phyloP scores from a whole-genome alignment of 2,113 vertebrate species.

The Girardinichthys multiradiatus region DNA sequence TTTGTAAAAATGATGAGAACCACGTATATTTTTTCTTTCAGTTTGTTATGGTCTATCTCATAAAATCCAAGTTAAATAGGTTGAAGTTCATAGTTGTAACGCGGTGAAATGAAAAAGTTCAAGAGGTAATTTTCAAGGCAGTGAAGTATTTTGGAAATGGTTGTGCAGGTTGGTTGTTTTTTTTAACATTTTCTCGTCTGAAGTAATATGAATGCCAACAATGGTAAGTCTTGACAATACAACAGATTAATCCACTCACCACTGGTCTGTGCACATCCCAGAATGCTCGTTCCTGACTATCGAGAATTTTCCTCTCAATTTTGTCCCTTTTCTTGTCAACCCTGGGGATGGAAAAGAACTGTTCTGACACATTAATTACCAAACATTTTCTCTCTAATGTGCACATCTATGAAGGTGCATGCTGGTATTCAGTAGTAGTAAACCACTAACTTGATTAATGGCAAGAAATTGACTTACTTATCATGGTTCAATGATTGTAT shows the following conservation, averaged over 20 bases:
- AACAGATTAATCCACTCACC: slow-evolving; percentile 81
- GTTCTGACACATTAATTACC: not conserved
- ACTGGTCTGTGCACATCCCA: slow-evolving; percentile 98
- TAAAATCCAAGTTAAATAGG: not conserved
- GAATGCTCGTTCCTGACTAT: slow-evolving; percentile 97
- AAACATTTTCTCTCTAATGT: slow-evolving; percentile 13
- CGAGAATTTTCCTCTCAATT: slow-evolving; percentile 97
- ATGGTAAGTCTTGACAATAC: slow-evolving; percentile 8
- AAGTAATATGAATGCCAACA: slow-evolving; percentile 15
- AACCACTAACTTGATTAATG: slow-evolving; percentile 12
- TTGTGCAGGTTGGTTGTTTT: not conserved
- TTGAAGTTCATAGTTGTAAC: not conserved
- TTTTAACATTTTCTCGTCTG: not conserved
- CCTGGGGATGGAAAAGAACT: slow-evolving; percentile 68
- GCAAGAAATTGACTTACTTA: slow-evolving; percentile 23
- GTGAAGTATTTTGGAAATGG: not conserved
- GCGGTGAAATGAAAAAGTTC: no score
- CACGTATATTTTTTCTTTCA: not conserved
- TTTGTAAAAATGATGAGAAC: not conserved
- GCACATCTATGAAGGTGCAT: slow-evolving; percentile 19
- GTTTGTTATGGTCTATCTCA: not conserved
- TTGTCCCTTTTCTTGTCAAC: slow-evolving; percentile 99
- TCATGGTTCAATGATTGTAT: slow-evolving; percentile 24
- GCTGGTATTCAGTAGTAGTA: slow-evolving; percentile 1
- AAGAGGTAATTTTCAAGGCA: not conserved